These are phyloP conservation scores for Nannospalax galili DNA, from an alignment of 2,113 vertebrate genomes.

Conservation along the genomic window DNA sequence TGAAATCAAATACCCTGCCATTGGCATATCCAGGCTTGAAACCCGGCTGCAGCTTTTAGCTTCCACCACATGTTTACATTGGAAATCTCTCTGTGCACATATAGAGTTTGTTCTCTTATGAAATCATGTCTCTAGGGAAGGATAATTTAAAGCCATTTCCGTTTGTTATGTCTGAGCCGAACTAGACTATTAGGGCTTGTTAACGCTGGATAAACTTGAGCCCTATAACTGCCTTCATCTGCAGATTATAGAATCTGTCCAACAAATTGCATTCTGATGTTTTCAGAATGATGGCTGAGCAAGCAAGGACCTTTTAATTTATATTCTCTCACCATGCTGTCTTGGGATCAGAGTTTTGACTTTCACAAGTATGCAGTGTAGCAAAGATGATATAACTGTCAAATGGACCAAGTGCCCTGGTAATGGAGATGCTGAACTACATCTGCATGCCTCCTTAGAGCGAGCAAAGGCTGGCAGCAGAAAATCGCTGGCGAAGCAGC, in stretches of 20 bases:
- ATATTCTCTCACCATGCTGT: slow-evolving; percentile 71
- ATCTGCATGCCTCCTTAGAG: slow-evolving; percentile 43
- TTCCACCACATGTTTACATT: slow-evolving; percentile 88
- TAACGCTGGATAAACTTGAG: slow-evolving; percentile 89
- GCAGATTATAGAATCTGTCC: slow-evolving; percentile 86
- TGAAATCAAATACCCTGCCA: slow-evolving; percentile 87
- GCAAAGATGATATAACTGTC: slow-evolving; percentile 54
- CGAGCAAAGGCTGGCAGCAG: background rate
- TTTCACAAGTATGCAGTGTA: slow-evolving; percentile 70
- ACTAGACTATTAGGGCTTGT: slow-evolving; percentile 86
- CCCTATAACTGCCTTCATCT: slow-evolving; percentile 85
- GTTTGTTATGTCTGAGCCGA: slow-evolving; percentile 90
- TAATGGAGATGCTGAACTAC: slow-evolving; percentile 65
- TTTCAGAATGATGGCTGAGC: slow-evolving; percentile 75
- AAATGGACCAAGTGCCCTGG: slow-evolving; percentile 54
- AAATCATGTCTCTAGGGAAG: slow-evolving; percentile 89
- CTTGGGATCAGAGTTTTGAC: slow-evolving; percentile 70
- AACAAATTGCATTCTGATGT: slow-evolving; percentile 85
- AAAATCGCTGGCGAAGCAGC: slow-evolving; percentile 73
- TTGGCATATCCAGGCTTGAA: slow-evolving; percentile 84
- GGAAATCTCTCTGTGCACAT: slow-evolving; percentile 87
- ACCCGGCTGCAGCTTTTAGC: slow-evolving; percentile 86
- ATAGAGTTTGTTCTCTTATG: slow-evolving; percentile 89
- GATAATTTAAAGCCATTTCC: slow-evolving; percentile 90
- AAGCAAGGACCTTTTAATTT: slow-evolving; percentile 68